A percentile compares a stretch with the other conserved stretches of the same genome.
Evolutionary conservation across 30 jellyfish, hydroid and myxozoan species (phyloP).

Genomic region (Hydra vulgaris): DNA sequence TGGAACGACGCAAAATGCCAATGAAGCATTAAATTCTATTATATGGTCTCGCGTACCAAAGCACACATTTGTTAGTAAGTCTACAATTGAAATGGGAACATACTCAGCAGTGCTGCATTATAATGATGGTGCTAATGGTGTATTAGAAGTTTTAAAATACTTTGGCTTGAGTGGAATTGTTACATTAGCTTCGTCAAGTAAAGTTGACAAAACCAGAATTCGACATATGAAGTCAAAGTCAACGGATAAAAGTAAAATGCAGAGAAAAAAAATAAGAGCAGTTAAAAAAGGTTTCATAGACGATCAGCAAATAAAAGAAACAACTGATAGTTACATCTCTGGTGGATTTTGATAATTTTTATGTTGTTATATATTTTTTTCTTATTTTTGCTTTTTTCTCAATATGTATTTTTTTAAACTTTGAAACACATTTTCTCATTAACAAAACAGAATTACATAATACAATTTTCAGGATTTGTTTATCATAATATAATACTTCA

Average conservation of each 20-base stretch:
- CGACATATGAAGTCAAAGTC: neutral
- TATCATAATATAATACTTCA: neutral
- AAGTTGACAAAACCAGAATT: neutral
- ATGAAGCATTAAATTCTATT: slow-evolving; percentile 16
- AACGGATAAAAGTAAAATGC: neutral
- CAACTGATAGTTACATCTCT: neutral
- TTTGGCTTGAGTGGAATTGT: neutral
- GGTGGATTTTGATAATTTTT: neutral
- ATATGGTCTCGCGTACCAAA: slow-evolving; percentile 20
- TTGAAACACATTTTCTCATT: neutral
- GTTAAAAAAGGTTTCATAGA: slow-evolving; percentile 4
- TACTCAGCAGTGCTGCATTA: slow-evolving; percentile 25
- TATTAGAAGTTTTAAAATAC: slow-evolving; percentile 5
- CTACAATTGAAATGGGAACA: slow-evolving; percentile 10
- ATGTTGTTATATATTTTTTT: neutral
- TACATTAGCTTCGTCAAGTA: neutral
- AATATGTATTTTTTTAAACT: neutral
- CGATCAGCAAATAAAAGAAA: neutral
- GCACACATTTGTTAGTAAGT: neutral
- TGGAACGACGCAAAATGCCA: slow-evolving; percentile 31
- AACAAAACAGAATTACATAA: neutral
- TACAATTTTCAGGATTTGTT: neutral
- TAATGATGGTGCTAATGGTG: slow-evolving; percentile 31
- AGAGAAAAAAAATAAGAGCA: slow-evolving; percentile 11
- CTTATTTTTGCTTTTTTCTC: neutral